Conservation (phyloP, 53 echinoderm and acorn worm genomes). For the Pentamera pediparva region DNA sequence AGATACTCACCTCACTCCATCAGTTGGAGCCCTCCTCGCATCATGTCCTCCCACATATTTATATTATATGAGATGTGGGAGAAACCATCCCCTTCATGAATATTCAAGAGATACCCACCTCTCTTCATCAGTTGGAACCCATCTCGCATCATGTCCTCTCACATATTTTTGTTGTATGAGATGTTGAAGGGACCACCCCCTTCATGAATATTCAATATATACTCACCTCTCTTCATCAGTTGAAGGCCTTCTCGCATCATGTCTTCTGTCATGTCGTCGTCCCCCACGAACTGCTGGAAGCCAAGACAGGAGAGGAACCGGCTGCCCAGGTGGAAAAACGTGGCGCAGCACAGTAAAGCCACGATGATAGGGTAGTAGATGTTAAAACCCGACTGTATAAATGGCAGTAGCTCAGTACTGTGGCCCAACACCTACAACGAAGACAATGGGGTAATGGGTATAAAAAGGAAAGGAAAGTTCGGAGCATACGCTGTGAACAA, state of each 20-base stretch:
- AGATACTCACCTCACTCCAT: no score
- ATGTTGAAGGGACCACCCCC: no score
- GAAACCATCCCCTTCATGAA: no score
- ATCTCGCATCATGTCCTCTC: constrained; percentile 75
- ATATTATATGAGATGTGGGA: no score
- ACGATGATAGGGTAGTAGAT: constrained; percentile 96
- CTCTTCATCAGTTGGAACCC: constrained; percentile 81
- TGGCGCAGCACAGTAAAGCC: constrained; percentile 82
- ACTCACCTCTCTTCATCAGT: constrained; percentile 80
- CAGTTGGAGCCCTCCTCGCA: no score
- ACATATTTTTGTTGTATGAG: no score
- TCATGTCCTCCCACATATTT: no score
- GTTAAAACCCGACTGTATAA: constrained; percentile 89
- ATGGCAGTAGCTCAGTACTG: constrained; percentile 84
- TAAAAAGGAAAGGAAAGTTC: no score
- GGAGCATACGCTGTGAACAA: no score
- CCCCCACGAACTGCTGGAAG: constrained; percentile 96
- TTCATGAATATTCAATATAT: no score
- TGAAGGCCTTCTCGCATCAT: constrained; percentile 79
- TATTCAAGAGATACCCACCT: no score
- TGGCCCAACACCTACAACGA: constrained; percentile 79
- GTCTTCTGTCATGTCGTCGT: constrained; percentile 92
- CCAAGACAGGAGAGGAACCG: constrained; percentile 85
- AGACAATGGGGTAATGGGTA: neutral
- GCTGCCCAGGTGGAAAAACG: constrained; percentile 93